These are phyloP conservation scores for Camponotus fellah DNA, from an alignment of 2,888 invertebrate species.

Conservation along the genomic window DNA sequence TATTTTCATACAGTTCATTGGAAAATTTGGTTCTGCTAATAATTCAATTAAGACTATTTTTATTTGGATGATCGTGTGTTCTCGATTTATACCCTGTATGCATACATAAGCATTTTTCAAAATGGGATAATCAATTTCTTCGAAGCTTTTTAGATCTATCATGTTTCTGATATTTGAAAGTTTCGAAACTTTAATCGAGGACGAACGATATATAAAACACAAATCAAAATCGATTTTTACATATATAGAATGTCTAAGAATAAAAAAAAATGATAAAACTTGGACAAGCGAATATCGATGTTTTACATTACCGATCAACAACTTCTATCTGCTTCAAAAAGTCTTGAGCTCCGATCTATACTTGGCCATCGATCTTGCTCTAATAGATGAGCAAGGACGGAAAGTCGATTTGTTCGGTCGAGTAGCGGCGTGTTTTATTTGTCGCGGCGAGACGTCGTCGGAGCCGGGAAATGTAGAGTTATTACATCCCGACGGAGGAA, in stretches of 20 bases:
- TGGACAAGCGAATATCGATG: conserved; percentile 25
- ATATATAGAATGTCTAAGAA: neutral
- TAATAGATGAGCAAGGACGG: conserved; percentile 57
- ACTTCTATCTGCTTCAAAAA: conserved; percentile 31
- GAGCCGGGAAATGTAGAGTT: conserved; percentile 75
- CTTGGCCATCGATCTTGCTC: conserved; percentile 53
- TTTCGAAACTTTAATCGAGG: neutral
- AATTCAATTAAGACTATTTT: conserved; percentile 43
- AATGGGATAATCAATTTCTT: too few relatives aligned
- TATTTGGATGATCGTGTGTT: conserved; percentile 17
- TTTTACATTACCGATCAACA: conserved; percentile 6
- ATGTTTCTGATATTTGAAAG: neutral
- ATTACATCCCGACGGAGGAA: conserved; percentile 71
- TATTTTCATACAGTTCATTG: conserved; percentile 80
- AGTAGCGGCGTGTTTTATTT: conserved; percentile 71
- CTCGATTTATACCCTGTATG: neutral
- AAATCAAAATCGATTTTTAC: neutral
- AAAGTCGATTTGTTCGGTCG: conserved; percentile 65
- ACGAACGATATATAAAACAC: neutral
- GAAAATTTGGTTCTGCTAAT: conserved; percentile 56
- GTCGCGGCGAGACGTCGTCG: conserved; percentile 67
- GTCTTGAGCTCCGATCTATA: conserved; percentile 32
- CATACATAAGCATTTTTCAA: neutral
- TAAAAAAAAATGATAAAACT: conserved; percentile 21
- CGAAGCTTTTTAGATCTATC: neutral